Evolutionary conservation across 1,140 invertebrate species (phyloP), one percentile per base, ranked within the genome.

Genomic region (Nilaparvata lugens): DNA sequence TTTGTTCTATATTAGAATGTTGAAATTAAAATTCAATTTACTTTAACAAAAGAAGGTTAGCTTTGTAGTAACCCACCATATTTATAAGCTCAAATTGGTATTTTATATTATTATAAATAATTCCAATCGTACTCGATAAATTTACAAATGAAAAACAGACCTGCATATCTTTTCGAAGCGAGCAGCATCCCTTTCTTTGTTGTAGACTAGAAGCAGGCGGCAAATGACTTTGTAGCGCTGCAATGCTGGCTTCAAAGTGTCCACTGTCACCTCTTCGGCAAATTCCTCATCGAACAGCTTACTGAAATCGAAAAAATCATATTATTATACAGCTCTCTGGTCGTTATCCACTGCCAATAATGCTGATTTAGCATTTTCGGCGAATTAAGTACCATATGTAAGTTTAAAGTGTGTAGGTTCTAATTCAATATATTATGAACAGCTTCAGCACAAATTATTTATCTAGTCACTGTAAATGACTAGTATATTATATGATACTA

Each of bases 111-210:
- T n/a, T 58, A 21, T 18, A 40, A 6, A 13, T 19, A 58, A 21
- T 14, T 9, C 6, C 13, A 58, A 60, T 6, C 25, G 51, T n/a
- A 18, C 6, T 23, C 11, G 61, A 13, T n/a, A n/a, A n/a, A n/a
- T n/a, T 51, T 6, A 51, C 16, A 43, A 24, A 35, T 19, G 38
- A 55, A 58, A 24, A n/a, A 35, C 19, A 51, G 71, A 81, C 81
- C 78, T 85, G 75, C 85, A 90, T 24, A 91, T 74, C 68, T 81
- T 83, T 67, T 89, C 86, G 74, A 91, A 84, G 67, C 85, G 77
- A 45, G 81, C 82, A 69, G 77, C 79, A 72, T 92, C 89, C 67
- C 82, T 77, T 66, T 84, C 75, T 64, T 79, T 80, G 64, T 84
- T 79, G 71, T 83, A 89, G 62, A 90, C 75, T 51, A 85, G 75